phyloP scores from a whole-genome alignment of 2,113 vertebrate species.

The Nerophis ophidion region DNA sequence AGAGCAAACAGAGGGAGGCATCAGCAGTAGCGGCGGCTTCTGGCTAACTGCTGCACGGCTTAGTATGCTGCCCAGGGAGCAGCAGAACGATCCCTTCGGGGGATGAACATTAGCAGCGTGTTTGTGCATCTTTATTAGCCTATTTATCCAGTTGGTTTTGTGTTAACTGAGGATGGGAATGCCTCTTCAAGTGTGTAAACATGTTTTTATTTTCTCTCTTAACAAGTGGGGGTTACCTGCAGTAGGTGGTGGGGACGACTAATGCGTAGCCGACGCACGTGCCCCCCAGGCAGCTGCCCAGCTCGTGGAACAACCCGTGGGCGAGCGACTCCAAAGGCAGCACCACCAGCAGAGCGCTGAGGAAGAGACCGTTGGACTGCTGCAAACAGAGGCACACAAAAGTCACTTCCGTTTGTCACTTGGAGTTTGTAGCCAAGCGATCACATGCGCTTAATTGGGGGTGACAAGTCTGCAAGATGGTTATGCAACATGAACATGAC shows the following conservation, averaged over 20 bases:
- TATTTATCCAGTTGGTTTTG: slow-evolving; percentile 55
- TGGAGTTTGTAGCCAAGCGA: slow-evolving; percentile 16
- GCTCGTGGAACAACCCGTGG: slow-evolving; percentile 88
- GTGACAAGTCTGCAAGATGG: slow-evolving; percentile 35
- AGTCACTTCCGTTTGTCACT: slow-evolving; percentile 38
- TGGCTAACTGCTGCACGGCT: slow-evolving; percentile 36
- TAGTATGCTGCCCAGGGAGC: slow-evolving; percentile 39
- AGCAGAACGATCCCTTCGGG: slow-evolving; percentile 44
- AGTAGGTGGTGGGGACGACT: slow-evolving; percentile 89
- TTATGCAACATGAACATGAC: slow-evolving; percentile 23
- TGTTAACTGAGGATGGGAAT: slow-evolving; percentile 43
- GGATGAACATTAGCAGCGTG: slow-evolving; percentile 56
- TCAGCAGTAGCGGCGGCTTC: slow-evolving; percentile 12
- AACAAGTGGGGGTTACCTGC: slow-evolving; percentile 76
- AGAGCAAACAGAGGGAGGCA: slow-evolving; percentile 12
- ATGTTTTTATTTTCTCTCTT: neutral
- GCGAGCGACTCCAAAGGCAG: slow-evolving; percentile 91
- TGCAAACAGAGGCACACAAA: slow-evolving; percentile 46
- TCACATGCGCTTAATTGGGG: slow-evolving; percentile 37
- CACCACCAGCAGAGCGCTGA: slow-evolving; percentile 87
- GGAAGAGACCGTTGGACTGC: slow-evolving; percentile 85
- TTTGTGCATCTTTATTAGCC: slow-evolving; percentile 55
- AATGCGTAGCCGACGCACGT: slow-evolving; percentile 92
- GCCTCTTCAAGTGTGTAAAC: neutral
- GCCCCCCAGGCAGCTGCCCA: slow-evolving; percentile 91